These are phyloP conservation scores for Entomobrya multifasciata DNA, from an alignment of 2,888 invertebrate genomes.

Conservation along the genomic window DNA sequence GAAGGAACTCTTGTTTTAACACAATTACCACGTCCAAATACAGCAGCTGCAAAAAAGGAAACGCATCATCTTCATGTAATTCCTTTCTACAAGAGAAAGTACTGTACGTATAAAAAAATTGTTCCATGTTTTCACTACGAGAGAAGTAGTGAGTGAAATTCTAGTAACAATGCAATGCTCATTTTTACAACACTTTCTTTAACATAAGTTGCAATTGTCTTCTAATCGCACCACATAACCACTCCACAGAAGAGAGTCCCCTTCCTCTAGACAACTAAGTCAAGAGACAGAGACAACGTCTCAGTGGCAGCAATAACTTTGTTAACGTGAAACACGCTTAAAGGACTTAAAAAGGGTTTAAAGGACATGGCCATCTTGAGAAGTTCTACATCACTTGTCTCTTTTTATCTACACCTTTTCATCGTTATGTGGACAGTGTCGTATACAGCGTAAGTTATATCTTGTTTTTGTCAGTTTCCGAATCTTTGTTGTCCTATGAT, in stretches of 20 bases:
- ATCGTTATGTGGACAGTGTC: constrained; percentile 59
- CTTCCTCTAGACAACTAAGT: not conserved
- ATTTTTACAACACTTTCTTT: not conserved
- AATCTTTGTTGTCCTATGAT: too few species aligned
- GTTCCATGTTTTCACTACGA: not conserved
- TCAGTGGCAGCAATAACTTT: not conserved
- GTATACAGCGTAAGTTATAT: constrained; percentile 66
- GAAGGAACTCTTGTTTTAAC: constrained; percentile 8
- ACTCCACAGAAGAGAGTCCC: not conserved
- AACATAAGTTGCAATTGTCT: not conserved
- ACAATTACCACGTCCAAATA: constrained; percentile 19
- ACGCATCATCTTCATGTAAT: constrained; percentile 4
- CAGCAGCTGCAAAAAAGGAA: constrained; percentile 38
- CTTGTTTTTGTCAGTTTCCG: too few species aligned
- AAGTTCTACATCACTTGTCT: constrained; percentile 52
- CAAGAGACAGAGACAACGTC: not conserved
- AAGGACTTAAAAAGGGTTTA: not conserved
- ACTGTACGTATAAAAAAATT: not conserved
- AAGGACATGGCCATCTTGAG: constrained; percentile 60
- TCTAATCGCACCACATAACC: not conserved
- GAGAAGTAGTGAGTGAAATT: not conserved
- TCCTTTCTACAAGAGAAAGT: not conserved
- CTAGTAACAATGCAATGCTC: not conserved
- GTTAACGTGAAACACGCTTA: constrained; percentile 3
- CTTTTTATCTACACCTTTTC: constrained; percentile 57